These are phyloP conservation scores for Megaptera novaeangliae DNA, from an alignment of 2,113 vertebrate species.

Conservation along the genomic window DNA sequence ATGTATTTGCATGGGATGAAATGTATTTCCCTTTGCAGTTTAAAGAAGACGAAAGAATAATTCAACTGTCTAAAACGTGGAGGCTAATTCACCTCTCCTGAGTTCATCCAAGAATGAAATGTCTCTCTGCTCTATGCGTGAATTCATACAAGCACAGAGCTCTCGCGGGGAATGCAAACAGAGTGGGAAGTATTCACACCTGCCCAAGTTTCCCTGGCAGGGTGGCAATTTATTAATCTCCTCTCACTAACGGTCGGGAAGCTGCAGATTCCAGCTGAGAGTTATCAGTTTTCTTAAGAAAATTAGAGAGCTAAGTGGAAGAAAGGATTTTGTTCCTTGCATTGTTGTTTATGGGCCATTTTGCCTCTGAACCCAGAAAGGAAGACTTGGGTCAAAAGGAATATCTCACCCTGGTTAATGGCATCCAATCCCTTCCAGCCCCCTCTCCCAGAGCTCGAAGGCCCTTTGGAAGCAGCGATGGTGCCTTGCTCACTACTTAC, in stretches of 20 bases:
- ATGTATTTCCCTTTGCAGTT: slow-evolving; percentile 55
- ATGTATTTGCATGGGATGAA: slow-evolving; percentile 58
- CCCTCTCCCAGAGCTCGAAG: not conserved
- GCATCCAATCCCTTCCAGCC: not conserved
- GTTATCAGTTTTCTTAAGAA: slow-evolving; percentile 33
- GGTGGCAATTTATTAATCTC: not conserved
- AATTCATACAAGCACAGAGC: not conserved
- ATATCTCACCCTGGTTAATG: not conserved
- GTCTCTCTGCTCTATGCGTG: not conserved
- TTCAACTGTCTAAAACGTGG: slow-evolving; percentile 41
- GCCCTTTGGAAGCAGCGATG: not conserved
- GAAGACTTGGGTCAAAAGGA: not conserved
- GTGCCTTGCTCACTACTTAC: not conserved
- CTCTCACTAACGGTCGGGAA: not conserved
- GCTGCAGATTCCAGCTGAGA: slow-evolving; percentile 19
- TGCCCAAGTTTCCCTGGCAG: not conserved
- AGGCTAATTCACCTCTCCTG: slow-evolving; percentile 5
- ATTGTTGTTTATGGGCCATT: slow-evolving; percentile 17
- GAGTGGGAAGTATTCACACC: not conserved
- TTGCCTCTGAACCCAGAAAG: not conserved
- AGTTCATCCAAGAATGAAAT: slow-evolving; percentile 42
- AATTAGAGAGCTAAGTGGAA: not conserved
- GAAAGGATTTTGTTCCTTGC: not conserved
- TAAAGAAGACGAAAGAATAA: slow-evolving; percentile 61
- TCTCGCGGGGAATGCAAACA: not conserved